Evolutionary conservation across 2,113 vertebrate genomes (phyloP).

Genomic region (Salminus brasiliensis): DNA sequence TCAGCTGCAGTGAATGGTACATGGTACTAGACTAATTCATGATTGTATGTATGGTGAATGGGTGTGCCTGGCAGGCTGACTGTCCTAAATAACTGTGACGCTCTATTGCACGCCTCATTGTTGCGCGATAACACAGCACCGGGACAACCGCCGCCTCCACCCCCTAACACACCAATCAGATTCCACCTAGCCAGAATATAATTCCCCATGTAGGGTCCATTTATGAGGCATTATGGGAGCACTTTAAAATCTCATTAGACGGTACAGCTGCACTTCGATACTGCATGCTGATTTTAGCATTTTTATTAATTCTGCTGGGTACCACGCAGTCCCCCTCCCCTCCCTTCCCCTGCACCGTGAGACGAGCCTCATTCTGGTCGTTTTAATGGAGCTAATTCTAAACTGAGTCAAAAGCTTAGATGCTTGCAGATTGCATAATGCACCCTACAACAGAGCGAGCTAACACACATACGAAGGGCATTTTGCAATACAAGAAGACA

Average conservation of each 20-base stretch:
- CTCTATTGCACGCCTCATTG: conserved; percentile 48
- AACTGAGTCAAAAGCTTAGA: conserved; percentile 27
- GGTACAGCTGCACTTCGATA: conserved; percentile 55
- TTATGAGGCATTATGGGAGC: conserved; percentile 56
- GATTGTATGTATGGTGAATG: conserved; percentile 54
- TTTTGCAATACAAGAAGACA: neutral
- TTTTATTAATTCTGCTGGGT: conserved; percentile 56
- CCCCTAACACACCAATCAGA: conserved; percentile 47
- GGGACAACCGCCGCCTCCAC: conserved; percentile 46
- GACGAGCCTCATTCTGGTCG: conserved; percentile 39
- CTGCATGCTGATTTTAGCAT: conserved; percentile 47
- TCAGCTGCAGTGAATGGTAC: conserved; percentile 44
- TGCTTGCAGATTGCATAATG: conserved; percentile 20
- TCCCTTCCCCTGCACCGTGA: conserved; percentile 25
- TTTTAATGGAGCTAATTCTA: conserved; percentile 48
- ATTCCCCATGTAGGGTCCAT: conserved; percentile 52
- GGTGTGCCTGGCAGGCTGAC: conserved; percentile 46
- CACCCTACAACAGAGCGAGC: conserved; percentile 11
- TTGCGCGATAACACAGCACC: conserved; percentile 47
- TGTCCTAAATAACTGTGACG: conserved; percentile 52
- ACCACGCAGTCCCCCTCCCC: neutral
- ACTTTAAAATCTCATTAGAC: conserved; percentile 57
- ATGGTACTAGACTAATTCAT: conserved; percentile 44
- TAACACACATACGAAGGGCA: neutral
- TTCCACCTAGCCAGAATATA: conserved; percentile 38